Evolutionary conservation across 2,797 vertebrate species (phyloP).

Genomic region (Mormyrus hasselquistii): DNA sequence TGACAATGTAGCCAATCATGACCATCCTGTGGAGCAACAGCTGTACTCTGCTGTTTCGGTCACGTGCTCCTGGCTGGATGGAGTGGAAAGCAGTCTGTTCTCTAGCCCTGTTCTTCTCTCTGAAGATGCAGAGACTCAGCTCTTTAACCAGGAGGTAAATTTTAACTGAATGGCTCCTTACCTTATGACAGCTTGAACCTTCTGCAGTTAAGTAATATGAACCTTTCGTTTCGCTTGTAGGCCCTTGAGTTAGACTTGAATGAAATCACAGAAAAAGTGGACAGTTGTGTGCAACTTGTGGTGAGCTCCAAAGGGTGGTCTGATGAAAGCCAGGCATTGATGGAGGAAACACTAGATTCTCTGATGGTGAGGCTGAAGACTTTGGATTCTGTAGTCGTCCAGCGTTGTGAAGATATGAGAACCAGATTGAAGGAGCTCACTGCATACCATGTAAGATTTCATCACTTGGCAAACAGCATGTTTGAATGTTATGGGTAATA

Average conservation of each 20-base stretch:
- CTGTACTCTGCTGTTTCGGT: constrained; percentile 77
- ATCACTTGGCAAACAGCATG: neutral
- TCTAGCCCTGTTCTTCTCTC: constrained; percentile 66
- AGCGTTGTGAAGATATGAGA: constrained; percentile 75
- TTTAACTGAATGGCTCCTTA: neutral
- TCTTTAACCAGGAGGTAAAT: constrained; percentile 77
- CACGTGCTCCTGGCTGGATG: constrained; percentile 84
- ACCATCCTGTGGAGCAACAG: constrained; percentile 73
- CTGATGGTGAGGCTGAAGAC: constrained; percentile 70
- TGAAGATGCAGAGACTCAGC: constrained; percentile 70
- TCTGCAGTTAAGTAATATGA: neutral
- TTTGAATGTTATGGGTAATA: neutral
- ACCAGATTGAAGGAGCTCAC: constrained; percentile 71
- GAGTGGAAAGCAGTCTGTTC: constrained; percentile 79
- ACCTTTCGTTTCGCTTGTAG: constrained; percentile 46
- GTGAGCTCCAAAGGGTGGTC: constrained; percentile 59
- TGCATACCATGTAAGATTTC: constrained; percentile 69
- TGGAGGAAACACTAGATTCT: constrained; percentile 76
- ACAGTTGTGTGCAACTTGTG: constrained; percentile 74
- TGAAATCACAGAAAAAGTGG: constrained; percentile 77
- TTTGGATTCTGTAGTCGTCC: constrained; percentile 67
- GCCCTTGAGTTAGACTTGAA: constrained; percentile 76
- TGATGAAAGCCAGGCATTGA: constrained; percentile 62
- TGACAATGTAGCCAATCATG: constrained; percentile 51
- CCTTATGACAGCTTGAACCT: neutral